Conservation (phyloP, 2,113 vertebrate genomes). For the Cyprinus carpio region DNA sequence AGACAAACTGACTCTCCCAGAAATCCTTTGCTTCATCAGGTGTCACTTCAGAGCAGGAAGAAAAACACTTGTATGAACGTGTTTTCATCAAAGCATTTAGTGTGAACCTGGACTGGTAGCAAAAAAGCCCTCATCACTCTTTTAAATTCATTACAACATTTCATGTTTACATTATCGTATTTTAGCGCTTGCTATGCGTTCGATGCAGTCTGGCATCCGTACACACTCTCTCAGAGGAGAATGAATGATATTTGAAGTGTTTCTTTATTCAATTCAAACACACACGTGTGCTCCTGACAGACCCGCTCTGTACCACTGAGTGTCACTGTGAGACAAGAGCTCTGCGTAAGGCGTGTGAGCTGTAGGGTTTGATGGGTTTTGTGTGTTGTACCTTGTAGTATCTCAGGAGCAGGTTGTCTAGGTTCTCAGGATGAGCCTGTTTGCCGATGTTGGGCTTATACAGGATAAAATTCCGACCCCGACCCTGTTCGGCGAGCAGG, state of each 20-base stretch:
- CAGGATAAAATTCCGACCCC: slow-evolving; percentile 83
- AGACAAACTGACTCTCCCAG: slow-evolving; percentile 88
- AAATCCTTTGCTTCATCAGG: slow-evolving; percentile 82
- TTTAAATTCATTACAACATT: no score
- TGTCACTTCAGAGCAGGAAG: slow-evolving; percentile 68
- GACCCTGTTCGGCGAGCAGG: slow-evolving; percentile 88
- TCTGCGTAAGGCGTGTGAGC: neutral
- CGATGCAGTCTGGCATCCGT: neutral
- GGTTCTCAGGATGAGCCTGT: slow-evolving; percentile 86
- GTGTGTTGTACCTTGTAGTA: slow-evolving; percentile 78
- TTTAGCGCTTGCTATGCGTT: neutral
- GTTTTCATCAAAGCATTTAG: neutral
- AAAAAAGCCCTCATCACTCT: neutral
- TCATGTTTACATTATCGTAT: neutral
- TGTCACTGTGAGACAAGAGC: slow-evolving; percentile 28
- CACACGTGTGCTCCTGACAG: neutral
- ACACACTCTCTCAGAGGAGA: neutral
- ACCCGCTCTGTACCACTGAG: slow-evolving; percentile 13
- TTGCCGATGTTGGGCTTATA: slow-evolving; percentile 96
- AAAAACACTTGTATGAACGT: neutral
- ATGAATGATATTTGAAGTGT: neutral
- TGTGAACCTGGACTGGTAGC: neutral
- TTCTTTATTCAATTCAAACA: neutral
- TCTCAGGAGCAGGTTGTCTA: slow-evolving; percentile 85
- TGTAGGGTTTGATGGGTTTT: neutral